Evolutionary conservation across 2,113 vertebrate genomes (phyloP).

Genomic region (Ceyx cyanopectus): DNA sequence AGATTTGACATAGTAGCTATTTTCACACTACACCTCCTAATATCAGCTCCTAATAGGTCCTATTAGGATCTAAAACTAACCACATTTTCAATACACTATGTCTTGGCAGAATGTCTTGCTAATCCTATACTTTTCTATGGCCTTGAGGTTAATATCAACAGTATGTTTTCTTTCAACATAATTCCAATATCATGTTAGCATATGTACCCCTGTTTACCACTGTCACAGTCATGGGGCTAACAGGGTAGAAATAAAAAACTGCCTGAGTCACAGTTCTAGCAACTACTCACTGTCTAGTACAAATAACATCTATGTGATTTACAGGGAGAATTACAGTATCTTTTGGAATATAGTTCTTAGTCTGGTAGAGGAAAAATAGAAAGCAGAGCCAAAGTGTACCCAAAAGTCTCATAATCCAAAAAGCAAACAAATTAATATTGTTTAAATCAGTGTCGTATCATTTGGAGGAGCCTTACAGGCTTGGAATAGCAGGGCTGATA

Average conservation of each 20-base stretch:
- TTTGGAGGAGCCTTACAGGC: background rate
- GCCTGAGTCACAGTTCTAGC: background rate
- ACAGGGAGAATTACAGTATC: background rate
- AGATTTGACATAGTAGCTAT: background rate
- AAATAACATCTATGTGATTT: background rate
- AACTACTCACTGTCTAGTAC: background rate
- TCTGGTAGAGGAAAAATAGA: background rate
- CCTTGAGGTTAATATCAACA: background rate
- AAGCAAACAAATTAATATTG: background rate
- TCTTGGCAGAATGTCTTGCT: background rate
- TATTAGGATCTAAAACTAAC: constrained; percentile 28
- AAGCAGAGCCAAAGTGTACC: background rate
- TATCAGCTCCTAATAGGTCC: background rate
- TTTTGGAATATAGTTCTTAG: background rate
- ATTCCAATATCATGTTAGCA: background rate
- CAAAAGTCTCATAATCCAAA: background rate
- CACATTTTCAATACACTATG: background rate
- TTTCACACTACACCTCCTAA: background rate
- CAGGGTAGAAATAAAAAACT: background rate
- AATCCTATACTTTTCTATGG: background rate
- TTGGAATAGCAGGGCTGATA: background rate
- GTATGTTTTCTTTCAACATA: background rate
- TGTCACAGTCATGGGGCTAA: background rate
- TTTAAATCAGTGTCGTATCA: background rate
- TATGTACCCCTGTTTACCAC: background rate